Percentiles rank a stretch among this genome's conserved stretches.
Evolutionary conservation across 2,797 vertebrate genomes (phyloP).

Genomic region (Amblyraja radiata): DNA sequence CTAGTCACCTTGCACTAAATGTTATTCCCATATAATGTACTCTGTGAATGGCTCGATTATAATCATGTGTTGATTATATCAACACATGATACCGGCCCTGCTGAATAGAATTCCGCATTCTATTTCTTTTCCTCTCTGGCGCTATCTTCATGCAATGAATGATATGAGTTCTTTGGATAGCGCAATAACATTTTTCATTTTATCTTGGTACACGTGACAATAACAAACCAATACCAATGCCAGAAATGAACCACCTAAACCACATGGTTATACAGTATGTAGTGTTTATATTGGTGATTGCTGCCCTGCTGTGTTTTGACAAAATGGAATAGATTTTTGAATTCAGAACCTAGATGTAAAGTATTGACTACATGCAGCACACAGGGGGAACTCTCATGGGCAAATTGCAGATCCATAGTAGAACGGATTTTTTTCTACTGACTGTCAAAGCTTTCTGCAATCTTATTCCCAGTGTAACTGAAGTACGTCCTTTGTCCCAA

Average conservation of each 20-base stretch:
- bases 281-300: background rate
- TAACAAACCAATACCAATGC: background rate
- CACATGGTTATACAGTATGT: background rate
- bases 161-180: too few species aligned
- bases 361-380: background rate
- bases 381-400: background rate
- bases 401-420: background rate
- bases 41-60: too few species aligned
- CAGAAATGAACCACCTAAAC: background rate
- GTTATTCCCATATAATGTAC: too few species aligned
- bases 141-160: too few species aligned
- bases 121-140: too few species aligned
- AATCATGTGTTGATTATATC: too few species aligned
- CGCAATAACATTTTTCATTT: too few species aligned
- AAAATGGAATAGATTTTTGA: background rate
- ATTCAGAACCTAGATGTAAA: background rate
- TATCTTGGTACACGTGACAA: too few species aligned
- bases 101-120: too few species aligned
- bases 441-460: background rate
- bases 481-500: background rate
- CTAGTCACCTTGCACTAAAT: too few species aligned
- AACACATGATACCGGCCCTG: too few species aligned
- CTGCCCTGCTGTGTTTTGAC: background rate
- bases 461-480: background rate
- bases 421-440: background rate